Percentiles rank a stretch among this genome's conserved stretches.
Evolutionary conservation across 2,888 invertebrate species (phyloP).

Genomic region (Anthophora plumipes): DNA sequence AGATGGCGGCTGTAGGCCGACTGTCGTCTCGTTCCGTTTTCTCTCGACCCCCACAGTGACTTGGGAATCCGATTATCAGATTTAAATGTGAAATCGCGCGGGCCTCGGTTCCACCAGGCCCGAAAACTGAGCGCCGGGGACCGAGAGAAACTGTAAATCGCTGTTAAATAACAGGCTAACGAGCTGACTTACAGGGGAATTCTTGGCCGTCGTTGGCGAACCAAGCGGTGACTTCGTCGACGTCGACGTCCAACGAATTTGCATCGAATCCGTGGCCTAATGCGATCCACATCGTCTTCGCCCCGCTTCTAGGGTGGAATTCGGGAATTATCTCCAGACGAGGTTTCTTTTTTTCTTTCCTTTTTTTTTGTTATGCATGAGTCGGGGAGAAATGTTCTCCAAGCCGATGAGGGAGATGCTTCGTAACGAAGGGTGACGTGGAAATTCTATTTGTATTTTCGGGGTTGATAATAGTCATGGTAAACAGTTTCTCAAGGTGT

Average conservation of each 20-base stretch:
- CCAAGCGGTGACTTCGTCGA: slow-evolving; percentile 32
- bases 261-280: slow-evolving; percentile 15
- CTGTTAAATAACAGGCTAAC: slow-evolving; percentile 82
- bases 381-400: slow-evolving; percentile 47
- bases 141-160: slow-evolving; percentile 68
- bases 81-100: slow-evolving; percentile 82
- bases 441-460: slow-evolving; percentile 10
- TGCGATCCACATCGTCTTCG: slow-evolving; percentile 11
- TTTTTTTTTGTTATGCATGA: slow-evolving; percentile 38
- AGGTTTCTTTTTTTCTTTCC: slow-evolving; percentile 22
- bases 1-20: slow-evolving; percentile 77
- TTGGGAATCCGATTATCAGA: slow-evolving; percentile 78
- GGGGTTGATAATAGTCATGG: not conserved
- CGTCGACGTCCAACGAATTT: slow-evolving; percentile 33
- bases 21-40: slow-evolving; percentile 34
- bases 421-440: not conserved
- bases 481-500: not conserved
- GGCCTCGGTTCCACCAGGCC: slow-evolving; percentile 66
- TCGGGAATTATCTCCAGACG: slow-evolving; percentile 17
- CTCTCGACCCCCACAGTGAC: slow-evolving; percentile 21
- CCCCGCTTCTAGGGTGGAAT: not conserved
- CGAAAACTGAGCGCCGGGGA: slow-evolving; percentile 60
- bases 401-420: not conserved
- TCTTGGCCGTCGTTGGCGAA: slow-evolving; percentile 54
- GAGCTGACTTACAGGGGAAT: slow-evolving; percentile 80